A percentile compares a stretch with the other conserved stretches of the same genome.
Evolutionary conservation across 2,888 invertebrate species (phyloP).

Genomic region (Folsomia candida): DNA sequence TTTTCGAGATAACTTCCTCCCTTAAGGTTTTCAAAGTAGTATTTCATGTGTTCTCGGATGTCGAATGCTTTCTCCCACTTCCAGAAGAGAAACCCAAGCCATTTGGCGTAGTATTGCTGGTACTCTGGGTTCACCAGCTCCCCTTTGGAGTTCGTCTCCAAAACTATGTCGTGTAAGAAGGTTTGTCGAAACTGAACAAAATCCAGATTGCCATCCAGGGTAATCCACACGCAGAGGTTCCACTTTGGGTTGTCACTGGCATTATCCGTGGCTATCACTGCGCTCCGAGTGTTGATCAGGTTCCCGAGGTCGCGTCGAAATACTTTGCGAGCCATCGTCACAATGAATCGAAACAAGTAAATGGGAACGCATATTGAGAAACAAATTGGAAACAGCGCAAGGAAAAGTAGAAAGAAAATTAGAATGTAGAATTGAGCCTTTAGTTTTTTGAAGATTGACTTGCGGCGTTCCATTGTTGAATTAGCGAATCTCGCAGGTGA

Average conservation of each 20-base stretch:
- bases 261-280: slow-evolving; percentile 39
- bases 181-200: slow-evolving; percentile 29
- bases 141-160: slow-evolving; percentile 19
- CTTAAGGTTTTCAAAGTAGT: slow-evolving; percentile 14
- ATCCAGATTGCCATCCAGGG: slow-evolving; percentile 36
- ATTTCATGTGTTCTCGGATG: slow-evolving; percentile 35
- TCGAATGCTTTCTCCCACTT: slow-evolving; percentile 42
- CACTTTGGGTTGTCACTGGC: slow-evolving; percentile 33
- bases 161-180: slow-evolving; percentile 29
- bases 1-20: slow-evolving; percentile 6
- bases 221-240: slow-evolving; percentile 41
- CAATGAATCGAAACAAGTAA: slow-evolving; percentile 36
- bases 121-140: slow-evolving; percentile 37
- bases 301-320: slow-evolving; percentile 37
- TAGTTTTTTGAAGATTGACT: not conserved
- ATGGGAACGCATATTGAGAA: slow-evolving; percentile 24
- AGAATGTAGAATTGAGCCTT: not conserved
- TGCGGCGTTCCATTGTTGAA: no score
- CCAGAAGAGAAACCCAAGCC: slow-evolving; percentile 43
- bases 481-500: no score
- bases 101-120: slow-evolving; percentile 37
- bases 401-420: not conserved
- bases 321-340: slow-evolving; percentile 14
- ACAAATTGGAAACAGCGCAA: not conserved
- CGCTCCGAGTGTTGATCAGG: slow-evolving; percentile 37